Evolutionary conservation across 2,113 vertebrate species (phyloP).

Genomic region (Solea solea): DNA sequence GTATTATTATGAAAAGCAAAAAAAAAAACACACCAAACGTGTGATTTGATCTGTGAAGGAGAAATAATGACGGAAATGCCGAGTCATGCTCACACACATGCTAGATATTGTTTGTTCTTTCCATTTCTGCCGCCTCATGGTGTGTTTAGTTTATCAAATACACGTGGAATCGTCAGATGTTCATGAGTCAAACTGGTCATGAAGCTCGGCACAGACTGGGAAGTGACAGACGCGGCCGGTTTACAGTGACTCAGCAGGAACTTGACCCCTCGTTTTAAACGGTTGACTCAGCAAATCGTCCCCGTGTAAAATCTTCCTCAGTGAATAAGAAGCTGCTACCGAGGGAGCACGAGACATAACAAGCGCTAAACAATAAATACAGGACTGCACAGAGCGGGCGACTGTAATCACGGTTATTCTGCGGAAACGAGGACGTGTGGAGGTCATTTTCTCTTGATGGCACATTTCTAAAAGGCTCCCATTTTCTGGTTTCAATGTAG

Average conservation of each 20-base stretch:
- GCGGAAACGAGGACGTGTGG: constrained; percentile 6
- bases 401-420: constrained; percentile 16
- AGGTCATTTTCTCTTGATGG: constrained; percentile 27
- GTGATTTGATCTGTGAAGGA: neutral
- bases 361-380: neutral
- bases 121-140: too few species aligned
- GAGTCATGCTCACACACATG: constrained; percentile 33
- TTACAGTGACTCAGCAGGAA: constrained; percentile 70
- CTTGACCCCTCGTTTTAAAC: constrained; percentile 45
- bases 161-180: too few species aligned
- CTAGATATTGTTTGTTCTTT: too few species aligned
- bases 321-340: constrained; percentile 10
- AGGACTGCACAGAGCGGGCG: neutral
- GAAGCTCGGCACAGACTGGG: constrained; percentile 12
- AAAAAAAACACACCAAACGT: neutral
- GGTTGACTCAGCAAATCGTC: constrained; percentile 60
- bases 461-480: constrained; percentile 19
- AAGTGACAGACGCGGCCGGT: constrained; percentile 57
- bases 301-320: constrained; percentile 25
- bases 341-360: neutral
- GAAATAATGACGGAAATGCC: constrained; percentile 38
- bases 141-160: too few species aligned
- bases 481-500: constrained; percentile 18
- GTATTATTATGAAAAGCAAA: neutral
- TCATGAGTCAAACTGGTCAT: neutral